Conservation (phyloP, 2,888 invertebrate species). For the Euzophera pinguis region DNA sequence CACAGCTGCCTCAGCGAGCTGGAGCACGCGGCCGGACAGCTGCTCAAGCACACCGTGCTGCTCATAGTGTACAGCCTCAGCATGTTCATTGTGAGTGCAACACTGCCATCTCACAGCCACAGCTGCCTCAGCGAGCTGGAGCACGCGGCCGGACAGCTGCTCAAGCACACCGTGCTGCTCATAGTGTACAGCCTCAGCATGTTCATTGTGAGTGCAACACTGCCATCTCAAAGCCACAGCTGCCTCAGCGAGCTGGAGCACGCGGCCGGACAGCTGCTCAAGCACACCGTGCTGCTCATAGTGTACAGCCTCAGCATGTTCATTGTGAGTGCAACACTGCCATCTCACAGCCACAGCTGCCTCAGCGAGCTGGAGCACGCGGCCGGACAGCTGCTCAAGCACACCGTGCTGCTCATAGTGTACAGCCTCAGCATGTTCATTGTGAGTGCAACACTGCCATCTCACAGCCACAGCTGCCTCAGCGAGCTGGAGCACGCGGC, state of each 20-base stretch:
- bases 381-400: conserved; percentile 86
- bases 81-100: conserved; percentile 90
- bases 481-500: conserved; percentile 48
- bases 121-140: too few relatives aligned
- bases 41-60: conserved; percentile 89
- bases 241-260: conserved; percentile 47
- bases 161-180: conserved; percentile 90
- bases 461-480: conserved; percentile 54
- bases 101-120: not conserved
- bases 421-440: conserved; percentile 93
- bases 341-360: not conserved
- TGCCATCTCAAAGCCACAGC: conserved; percentile 45
- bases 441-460: conserved; percentile 81
- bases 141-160: conserved; percentile 50
- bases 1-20: conserved; percentile 59
- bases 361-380: too few relatives aligned
- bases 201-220: conserved; percentile 91
- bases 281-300: conserved; percentile 90
- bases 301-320: conserved; percentile 92
- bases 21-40: conserved; percentile 80
- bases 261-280: conserved; percentile 82
- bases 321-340: conserved; percentile 84
- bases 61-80: conserved; percentile 89
- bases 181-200: conserved; percentile 90
- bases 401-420: conserved; percentile 89